These are phyloP conservation scores for Zaprionus africanus DNA, from an alignment of 1,140 invertebrate genomes.

Conservation along the genomic window DNA sequence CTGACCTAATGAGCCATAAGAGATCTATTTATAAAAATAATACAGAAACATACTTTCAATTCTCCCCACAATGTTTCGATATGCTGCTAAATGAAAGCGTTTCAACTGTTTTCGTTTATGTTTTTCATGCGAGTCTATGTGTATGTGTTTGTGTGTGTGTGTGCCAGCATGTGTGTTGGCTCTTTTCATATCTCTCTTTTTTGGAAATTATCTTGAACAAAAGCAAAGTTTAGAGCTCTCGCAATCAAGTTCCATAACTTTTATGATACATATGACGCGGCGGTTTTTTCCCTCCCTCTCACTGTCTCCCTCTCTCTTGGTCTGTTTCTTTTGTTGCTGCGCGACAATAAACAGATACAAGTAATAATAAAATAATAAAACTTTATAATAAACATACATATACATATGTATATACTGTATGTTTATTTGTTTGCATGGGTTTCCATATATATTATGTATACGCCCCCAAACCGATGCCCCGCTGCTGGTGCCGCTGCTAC, in stretches of 20 bases:
- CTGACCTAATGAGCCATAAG: constrained; percentile 69
- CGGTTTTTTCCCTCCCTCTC: constrained; percentile 17
- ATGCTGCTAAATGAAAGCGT: constrained; percentile 63
- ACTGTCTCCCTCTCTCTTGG: background rate
- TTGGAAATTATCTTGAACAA: constrained; percentile 38
- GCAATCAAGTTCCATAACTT: constrained; percentile 42
- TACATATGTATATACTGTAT: constrained; percentile 11
- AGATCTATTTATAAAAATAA: constrained; percentile 44
- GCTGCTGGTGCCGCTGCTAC: background rate
- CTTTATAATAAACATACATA: constrained; percentile 56
- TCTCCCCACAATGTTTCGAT: constrained; percentile 21
- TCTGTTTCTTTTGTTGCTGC: background rate
- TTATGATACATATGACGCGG: constrained; percentile 52
- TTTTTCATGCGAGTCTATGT: background rate
- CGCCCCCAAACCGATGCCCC: constrained; percentile 21
- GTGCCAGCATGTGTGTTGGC: background rate
- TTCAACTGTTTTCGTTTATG: constrained; percentile 57
- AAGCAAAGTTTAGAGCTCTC: constrained; percentile 40
- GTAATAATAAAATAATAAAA: constrained; percentile 72
- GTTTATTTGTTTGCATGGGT: constrained; percentile 36
- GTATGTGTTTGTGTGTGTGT: background rate
- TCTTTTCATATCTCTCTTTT: constrained; percentile 19
- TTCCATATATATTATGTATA: constrained; percentile 54
- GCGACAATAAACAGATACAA: constrained; percentile 59
- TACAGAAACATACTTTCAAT: constrained; percentile 21